These are phyloP conservation scores for Cryptosula pallasiana DNA, from an alignment of 2,888 invertebrate species.

Conservation along the genomic window DNA sequence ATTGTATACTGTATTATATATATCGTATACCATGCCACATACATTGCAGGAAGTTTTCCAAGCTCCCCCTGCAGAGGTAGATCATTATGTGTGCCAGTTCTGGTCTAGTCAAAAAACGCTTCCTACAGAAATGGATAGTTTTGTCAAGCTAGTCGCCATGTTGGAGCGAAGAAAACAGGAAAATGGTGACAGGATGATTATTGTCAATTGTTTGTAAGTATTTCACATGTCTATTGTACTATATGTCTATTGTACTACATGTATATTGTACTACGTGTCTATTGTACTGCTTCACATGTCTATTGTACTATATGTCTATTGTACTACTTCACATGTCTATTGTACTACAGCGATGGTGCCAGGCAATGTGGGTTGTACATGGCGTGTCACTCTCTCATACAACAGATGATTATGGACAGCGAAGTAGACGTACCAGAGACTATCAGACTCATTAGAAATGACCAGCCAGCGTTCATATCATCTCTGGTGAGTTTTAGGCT, in stretches of 20 bases:
- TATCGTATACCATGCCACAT: too few species aligned
- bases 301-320: not conserved
- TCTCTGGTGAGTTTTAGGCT: not conserved
- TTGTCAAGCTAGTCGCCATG: constrained; percentile 18
- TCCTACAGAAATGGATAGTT: constrained; percentile 13
- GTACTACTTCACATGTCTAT: not conserved
- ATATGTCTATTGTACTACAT: too few species aligned
- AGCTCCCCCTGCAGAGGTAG: not conserved
- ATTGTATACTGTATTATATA: too few species aligned
- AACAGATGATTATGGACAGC: constrained; percentile 4
- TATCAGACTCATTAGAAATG: not conserved
- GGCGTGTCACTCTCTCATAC: constrained; percentile 17
- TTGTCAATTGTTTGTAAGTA: constrained; percentile 15
- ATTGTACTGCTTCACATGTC: not conserved
- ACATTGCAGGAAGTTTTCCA: constrained; percentile 10
- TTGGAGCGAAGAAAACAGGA: constrained; percentile 1
- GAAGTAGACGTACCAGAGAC: constrained; percentile 20
- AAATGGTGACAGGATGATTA: constrained; percentile 2
- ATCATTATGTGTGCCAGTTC: constrained; percentile 18
- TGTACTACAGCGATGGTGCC: constrained; percentile 23
- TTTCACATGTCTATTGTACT: not conserved
- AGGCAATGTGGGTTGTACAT: constrained; percentile 21
- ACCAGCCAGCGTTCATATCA: constrained; percentile 18
- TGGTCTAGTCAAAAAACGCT: constrained; percentile 18
- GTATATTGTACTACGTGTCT: not conserved